Evolutionary conservation across 2,797 vertebrate species (phyloP).

Genomic region (Clarias pachynema): DNA sequence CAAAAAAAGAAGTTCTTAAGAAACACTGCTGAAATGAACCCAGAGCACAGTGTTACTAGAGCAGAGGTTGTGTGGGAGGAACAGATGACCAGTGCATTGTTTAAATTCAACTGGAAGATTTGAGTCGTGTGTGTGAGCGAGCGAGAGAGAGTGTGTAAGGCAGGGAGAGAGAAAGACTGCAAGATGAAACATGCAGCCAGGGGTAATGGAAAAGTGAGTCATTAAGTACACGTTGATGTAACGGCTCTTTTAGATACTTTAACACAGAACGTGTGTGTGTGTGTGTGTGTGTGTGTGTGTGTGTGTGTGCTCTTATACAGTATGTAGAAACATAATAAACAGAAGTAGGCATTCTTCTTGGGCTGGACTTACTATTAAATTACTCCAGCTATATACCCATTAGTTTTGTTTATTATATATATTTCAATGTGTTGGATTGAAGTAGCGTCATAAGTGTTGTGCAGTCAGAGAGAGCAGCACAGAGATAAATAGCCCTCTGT

Average conservation of each 20-base stretch:
- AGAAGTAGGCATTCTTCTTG: background rate
- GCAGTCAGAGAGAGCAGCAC: background rate
- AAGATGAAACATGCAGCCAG: background rate
- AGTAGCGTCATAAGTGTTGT: background rate
- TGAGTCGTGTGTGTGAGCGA: conserved; percentile 61
- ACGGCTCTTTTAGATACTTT: background rate
- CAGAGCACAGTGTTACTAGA: background rate
- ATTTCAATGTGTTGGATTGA: background rate
- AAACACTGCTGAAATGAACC: background rate
- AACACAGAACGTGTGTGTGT: background rate
- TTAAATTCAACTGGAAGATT: conserved; percentile 60
- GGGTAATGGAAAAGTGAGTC: background rate
- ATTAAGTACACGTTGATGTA: background rate
- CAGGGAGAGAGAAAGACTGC: background rate
- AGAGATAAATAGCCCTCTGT: conserved; percentile 4
- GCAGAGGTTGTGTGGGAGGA: conserved; percentile 19
- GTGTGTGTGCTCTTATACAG: too few relatives aligned
- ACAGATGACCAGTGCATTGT: conserved; percentile 32
- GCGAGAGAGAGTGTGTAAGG: too few relatives aligned
- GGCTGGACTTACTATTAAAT: background rate
- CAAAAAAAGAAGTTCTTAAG: background rate
- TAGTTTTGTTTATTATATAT: background rate
- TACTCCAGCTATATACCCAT: background rate
- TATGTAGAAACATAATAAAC: background rate
- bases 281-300: too few relatives aligned